A percentile compares a stretch with the other conserved stretches of the same genome.
These are phyloP conservation scores for Dinocampus coccinellae DNA, from an alignment of 2,888 invertebrate species.

Conservation along the genomic window DNA sequence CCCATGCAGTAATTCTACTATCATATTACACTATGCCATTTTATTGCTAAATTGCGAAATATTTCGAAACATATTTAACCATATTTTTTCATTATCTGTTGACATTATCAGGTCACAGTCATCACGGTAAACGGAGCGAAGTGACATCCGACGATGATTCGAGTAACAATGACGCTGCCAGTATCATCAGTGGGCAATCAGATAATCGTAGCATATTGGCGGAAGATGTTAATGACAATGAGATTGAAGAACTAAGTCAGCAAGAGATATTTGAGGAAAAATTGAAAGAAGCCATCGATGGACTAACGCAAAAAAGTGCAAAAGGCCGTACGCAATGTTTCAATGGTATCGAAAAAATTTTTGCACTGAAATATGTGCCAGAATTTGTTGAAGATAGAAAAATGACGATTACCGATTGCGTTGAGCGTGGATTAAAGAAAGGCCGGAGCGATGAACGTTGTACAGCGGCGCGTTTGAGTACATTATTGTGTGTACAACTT, in stretches of 20 bases:
- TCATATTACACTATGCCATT: neutral
- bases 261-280: constrained; percentile 89
- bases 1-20: neutral
- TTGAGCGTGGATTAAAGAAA: constrained; percentile 85
- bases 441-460: constrained; percentile 87
- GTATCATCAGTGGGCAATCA: constrained; percentile 83
- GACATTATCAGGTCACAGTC: constrained; percentile 1
- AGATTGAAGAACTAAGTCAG: constrained; percentile 74
- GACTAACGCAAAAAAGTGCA: constrained; percentile 88
- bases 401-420: constrained; percentile 84
- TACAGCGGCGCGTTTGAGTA: constrained; percentile 85
- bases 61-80: neutral
- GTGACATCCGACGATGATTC: constrained; percentile 85
- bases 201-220: constrained; percentile 77
- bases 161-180: constrained; percentile 80
- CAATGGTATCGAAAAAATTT: constrained; percentile 78
- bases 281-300: constrained; percentile 88
- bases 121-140: constrained; percentile 71
- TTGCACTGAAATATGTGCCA: constrained; percentile 84
- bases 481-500: constrained; percentile 86
- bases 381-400: constrained; percentile 82
- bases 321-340: constrained; percentile 84
- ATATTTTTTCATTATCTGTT: neutral
- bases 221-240: constrained; percentile 72
- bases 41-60: neutral